Evolutionary conservation across 1,140 invertebrate species (phyloP).

Genomic region (Hycleus phaleratus): DNA sequence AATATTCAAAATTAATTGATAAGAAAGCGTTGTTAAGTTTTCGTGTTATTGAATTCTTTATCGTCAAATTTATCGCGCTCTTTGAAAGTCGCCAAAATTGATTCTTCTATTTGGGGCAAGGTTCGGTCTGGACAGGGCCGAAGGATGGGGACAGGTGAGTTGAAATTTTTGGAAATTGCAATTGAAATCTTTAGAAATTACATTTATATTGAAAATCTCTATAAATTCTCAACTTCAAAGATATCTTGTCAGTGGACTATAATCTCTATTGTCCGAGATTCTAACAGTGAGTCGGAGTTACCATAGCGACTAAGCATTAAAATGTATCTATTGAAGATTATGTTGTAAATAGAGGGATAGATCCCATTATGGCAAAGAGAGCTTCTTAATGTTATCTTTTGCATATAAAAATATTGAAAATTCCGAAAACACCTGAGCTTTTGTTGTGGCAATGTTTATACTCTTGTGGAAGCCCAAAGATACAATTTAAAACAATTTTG

Average conservation of each 20-base stretch:
- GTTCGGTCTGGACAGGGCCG: slow-evolving; percentile 36
- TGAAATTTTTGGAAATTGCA: background rate
- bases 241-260: background rate
- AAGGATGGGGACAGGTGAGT: slow-evolving; percentile 40
- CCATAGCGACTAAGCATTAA: slow-evolving; percentile 8
- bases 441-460: no score
- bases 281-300: background rate
- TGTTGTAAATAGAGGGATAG: background rate
- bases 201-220: no score
- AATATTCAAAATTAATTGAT: background rate
- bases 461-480: no score
- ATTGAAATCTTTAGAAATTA: background rate
- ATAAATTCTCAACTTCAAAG: no score
- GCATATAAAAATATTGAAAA: no score
- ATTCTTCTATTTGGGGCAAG: slow-evolving; percentile 40
- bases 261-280: slow-evolving; percentile 7
- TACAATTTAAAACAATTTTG: no score
- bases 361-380: no score
- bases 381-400: no score
- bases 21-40: background rate
- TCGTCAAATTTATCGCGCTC: no score
- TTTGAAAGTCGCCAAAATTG: slow-evolving; percentile 33
- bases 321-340: slow-evolving; percentile 3
- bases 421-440: no score
- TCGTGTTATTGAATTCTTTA: no score